Conservation (phyloP, 2,113 vertebrate genomes). For the Coptodon rendalli region DNA sequence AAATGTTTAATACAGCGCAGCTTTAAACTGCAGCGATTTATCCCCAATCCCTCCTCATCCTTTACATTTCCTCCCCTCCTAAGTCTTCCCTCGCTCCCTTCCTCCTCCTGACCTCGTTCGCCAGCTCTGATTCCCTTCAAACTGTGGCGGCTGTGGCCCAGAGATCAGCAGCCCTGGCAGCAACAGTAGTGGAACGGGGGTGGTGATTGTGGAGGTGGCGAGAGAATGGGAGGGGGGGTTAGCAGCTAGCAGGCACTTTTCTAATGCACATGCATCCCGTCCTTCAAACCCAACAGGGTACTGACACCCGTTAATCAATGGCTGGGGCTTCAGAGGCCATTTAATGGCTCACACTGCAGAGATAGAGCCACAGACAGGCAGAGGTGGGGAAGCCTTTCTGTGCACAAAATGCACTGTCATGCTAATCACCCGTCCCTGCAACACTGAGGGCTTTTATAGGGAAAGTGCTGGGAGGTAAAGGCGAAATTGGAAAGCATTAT, state of each 20-base stretch:
- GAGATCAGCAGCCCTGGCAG: slow-evolving; percentile 16
- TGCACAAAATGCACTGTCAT: slow-evolving; percentile 57
- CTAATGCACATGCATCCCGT: slow-evolving; percentile 13
- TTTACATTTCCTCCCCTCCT: background rate
- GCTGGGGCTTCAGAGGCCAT: slow-evolving; percentile 30
- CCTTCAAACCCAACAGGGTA: slow-evolving; percentile 23
- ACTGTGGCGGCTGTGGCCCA: background rate
- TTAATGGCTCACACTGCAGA: slow-evolving; percentile 42
- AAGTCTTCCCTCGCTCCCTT: background rate
- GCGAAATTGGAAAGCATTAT: slow-evolving; percentile 10
- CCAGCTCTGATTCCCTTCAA: slow-evolving; percentile 14
- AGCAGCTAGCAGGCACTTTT: slow-evolving; percentile 1
- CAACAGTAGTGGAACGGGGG: background rate
- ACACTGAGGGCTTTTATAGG: slow-evolving; percentile 24
- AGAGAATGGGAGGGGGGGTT: background rate
- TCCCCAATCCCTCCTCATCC: background rate
- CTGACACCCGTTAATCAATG: slow-evolving; percentile 54
- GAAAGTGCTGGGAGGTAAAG: slow-evolving; percentile 1
- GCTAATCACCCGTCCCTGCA: slow-evolving; percentile 39
- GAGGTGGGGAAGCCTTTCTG: slow-evolving; percentile 14
- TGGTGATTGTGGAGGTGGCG: background rate
- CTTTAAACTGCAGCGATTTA: background rate
- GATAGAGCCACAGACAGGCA: background rate
- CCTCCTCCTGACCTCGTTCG: slow-evolving; percentile 19
- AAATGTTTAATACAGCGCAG: background rate